Evolutionary conservation across 1,140 invertebrate species (phyloP).

Genomic region (Oryctes rhinoceros): DNA sequence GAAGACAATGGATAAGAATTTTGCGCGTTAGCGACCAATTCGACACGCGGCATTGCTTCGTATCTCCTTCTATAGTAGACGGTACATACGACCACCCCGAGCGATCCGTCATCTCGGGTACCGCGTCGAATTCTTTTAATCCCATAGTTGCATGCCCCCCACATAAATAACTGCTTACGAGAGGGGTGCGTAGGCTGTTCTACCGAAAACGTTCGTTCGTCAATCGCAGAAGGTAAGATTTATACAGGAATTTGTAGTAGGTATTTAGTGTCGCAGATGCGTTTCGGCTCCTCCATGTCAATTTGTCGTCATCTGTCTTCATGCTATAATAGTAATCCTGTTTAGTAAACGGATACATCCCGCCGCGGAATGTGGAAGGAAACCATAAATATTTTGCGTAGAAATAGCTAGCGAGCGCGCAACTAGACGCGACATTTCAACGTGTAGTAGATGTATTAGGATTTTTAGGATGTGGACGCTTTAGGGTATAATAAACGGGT

Average conservation of each 20-base stretch:
- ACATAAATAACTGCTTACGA: slow-evolving; percentile 31
- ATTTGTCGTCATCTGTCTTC: slow-evolving; percentile 34
- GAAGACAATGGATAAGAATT: slow-evolving; percentile 5
- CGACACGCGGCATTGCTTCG: background rate
- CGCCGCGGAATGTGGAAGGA: background rate
- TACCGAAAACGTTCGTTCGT: slow-evolving; percentile 27
- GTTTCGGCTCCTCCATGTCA: slow-evolving; percentile 5
- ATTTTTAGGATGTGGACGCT: background rate
- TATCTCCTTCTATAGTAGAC: slow-evolving; percentile 32
- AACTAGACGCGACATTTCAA: background rate
- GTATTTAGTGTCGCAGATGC: slow-evolving; percentile 32
- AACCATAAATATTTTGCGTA: slow-evolving; percentile 15
- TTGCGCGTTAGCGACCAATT: slow-evolving; percentile 7
- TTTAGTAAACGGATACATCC: slow-evolving; percentile 9
- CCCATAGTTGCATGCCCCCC: slow-evolving; percentile 39
- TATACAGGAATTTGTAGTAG: slow-evolving; percentile 29
- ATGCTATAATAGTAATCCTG: background rate
- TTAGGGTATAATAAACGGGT: too few species aligned
- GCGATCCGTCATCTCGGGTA: slow-evolving; percentile 49
- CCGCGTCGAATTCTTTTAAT: slow-evolving; percentile 50
- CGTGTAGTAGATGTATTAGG: background rate
- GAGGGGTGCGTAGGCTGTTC: slow-evolving; percentile 23
- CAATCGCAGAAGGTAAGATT: slow-evolving; percentile 27
- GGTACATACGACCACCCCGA: slow-evolving; percentile 44
- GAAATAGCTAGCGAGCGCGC: background rate